Conservation (phyloP, 2,888 invertebrate species). For the Troides helena region DNA sequence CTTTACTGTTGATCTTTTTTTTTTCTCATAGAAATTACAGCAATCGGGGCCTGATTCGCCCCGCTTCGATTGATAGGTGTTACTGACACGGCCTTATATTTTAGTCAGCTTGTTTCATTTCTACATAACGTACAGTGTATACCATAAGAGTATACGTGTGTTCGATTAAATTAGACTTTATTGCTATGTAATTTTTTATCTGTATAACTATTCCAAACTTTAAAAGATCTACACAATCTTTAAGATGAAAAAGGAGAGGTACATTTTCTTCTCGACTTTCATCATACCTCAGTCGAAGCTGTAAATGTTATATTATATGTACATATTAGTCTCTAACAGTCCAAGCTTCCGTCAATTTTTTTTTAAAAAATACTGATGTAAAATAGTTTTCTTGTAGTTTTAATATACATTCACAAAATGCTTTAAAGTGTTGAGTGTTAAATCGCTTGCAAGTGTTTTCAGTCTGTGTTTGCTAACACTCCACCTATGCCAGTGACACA, state of each 20-base stretch:
- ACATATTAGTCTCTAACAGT: too few relatives aligned
- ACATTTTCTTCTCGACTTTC: too few relatives aligned
- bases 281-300: too few relatives aligned
- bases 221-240: too few relatives aligned
- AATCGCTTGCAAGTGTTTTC: slow-evolving; percentile 7
- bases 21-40: slow-evolving; percentile 70
- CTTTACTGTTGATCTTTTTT: slow-evolving; percentile 76
- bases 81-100: slow-evolving; percentile 47
- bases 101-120: slow-evolving; percentile 43
- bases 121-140: not conserved
- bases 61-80: slow-evolving; percentile 72
- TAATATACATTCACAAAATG: not conserved
- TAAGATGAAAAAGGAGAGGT: too few relatives aligned
- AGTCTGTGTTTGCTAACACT: slow-evolving; percentile 13
- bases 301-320: too few relatives aligned
- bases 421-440: not conserved
- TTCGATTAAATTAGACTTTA: not conserved
- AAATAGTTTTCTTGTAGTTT: not conserved
- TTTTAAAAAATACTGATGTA: too few relatives aligned
- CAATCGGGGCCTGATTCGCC: slow-evolving; percentile 66
- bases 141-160: not conserved
- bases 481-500: slow-evolving; percentile 12
- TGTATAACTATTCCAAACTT: too few relatives aligned
- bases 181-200: not conserved
- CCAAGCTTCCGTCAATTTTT: too few relatives aligned